Evolutionary conservation across 2,113 vertebrate genomes (phyloP), one percentile per base, ranked within the genome.

Genomic region (Columba janthina): DNA sequence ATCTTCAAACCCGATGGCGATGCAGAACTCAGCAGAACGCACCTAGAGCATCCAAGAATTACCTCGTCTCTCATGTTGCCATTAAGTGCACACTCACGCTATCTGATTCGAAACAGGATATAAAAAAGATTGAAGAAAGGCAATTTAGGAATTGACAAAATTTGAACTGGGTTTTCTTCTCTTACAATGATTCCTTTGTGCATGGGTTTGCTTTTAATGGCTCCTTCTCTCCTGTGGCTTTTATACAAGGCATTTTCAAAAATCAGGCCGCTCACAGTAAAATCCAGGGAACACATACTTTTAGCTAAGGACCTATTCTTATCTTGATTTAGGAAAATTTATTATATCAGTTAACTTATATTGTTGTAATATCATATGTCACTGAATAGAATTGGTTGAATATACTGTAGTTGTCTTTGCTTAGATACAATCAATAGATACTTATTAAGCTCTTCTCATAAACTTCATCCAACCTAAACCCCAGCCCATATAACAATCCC

Each of bases 401-500:
- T 17, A 15, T 51, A 38, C 31, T 75, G 31, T 38, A 72, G 46
- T 44, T 88, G 46, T 83, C 76, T 95, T 91, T 88, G 48, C 38
- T 93, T 40, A 53, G 46, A 48, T 76, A 28, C 28, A 95, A 57
- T 85, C 69, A 53, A 48, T 92, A 91, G 50, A 74, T 66, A 76
- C 51, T 90, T 96, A 82, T 29, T 69, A 69, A 85, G 94, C 67
- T 83, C 51, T 66, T 82, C 82, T 89, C 74, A 72, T 85, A 92
- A 95, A 90, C 79, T 92, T 81, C 8, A 88, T 53, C 53, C 77
- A 88, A 73, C 29, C 57, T 91, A 84, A 89, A 95, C 93, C 18
- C 32, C 40, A 88, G 31, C 8, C 53, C 34, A n/a, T 84, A 51
- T 61, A 93, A 81, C 53, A 70, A 19, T 46, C 48, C 42, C 64